Conservation (phyloP, 1,140 invertebrate genomes). For the Tribolium castaneum region DNA sequence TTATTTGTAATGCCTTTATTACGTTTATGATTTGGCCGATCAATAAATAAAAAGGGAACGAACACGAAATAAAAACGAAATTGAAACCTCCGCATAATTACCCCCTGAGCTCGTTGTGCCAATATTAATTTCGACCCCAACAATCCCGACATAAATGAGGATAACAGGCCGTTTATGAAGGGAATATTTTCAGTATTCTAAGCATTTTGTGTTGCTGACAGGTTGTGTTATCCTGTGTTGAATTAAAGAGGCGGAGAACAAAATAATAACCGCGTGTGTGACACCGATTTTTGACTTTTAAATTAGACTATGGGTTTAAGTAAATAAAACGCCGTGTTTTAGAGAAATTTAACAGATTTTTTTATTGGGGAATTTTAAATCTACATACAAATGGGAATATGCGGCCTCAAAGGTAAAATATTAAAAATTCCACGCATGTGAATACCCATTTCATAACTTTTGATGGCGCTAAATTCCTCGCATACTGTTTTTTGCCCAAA, state of each 20-base stretch:
- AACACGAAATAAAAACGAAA: constrained; percentile 1
- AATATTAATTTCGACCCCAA: constrained; percentile 17
- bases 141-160: constrained; percentile 26
- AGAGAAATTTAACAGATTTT: constrained; percentile 15
- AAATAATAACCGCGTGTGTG: not conserved
- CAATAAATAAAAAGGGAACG: constrained; percentile 12
- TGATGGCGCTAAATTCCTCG: constrained; percentile 2
- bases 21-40: constrained; percentile 17
- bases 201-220: constrained; percentile 24
- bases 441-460: constrained; percentile 23
- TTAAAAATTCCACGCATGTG: constrained; percentile 30
- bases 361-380: constrained; percentile 15
- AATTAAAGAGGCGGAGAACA: not conserved
- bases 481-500: not conserved
- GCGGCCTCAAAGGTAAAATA: constrained; percentile 14
- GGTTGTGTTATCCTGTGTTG: constrained; percentile 25
- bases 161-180: constrained; percentile 27
- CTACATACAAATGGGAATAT: constrained; percentile 11
- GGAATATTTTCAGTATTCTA: constrained; percentile 36
- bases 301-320: constrained; percentile 5
- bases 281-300: constrained; percentile 10
- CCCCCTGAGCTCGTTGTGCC: constrained; percentile 3
- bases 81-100: constrained; percentile 16
- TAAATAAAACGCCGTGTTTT: constrained; percentile 16
- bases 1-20: constrained; percentile 15